These are phyloP conservation scores for Ptychodera flava DNA, from an alignment of 35 echinoderm and acorn worm species.

Conservation along the genomic window DNA sequence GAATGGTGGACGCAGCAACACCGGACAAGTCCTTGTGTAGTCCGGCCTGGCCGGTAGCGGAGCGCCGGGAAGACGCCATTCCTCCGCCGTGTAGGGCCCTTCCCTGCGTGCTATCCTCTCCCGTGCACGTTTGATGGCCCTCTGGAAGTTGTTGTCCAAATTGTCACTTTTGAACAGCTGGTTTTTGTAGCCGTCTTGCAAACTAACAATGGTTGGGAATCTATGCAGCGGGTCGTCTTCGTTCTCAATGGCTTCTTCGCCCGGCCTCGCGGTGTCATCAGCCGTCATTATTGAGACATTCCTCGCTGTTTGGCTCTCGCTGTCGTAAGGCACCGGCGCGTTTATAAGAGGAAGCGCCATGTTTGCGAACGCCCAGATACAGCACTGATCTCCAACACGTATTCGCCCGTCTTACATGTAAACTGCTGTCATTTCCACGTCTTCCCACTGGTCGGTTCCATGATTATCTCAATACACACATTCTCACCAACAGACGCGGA, in stretches of 20 bases:
- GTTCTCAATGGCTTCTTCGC: not conserved
- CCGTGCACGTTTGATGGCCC: slow-evolving; percentile 41
- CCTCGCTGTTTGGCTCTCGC: not conserved
- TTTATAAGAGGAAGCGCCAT: not conserved
- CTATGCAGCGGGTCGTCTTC: not conserved
- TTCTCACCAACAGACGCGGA: too few species aligned
- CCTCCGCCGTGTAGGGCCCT: slow-evolving; percentile 49
- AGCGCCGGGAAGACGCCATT: slow-evolving; percentile 75
- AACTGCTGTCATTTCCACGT: too few species aligned
- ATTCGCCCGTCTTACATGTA: not conserved
- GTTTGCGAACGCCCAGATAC: not conserved
- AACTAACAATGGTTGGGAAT: not conserved
- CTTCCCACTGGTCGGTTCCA: too few species aligned
- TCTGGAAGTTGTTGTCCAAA: slow-evolving; percentile 58
- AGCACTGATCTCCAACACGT: not conserved
- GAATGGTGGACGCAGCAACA: not conserved
- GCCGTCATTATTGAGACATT: not conserved
- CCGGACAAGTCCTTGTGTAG: slow-evolving; percentile 39
- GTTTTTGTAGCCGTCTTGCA: not conserved
- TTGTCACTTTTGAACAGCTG: not conserved
- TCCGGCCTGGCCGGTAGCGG: slow-evolving; percentile 78
- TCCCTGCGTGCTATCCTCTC: slow-evolving; percentile 30
- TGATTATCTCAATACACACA: too few species aligned
- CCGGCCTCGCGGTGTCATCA: not conserved
- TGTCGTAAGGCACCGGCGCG: not conserved